A percentile compares a stretch with the other conserved stretches of the same genome.
Conservation (phyloP, 2,888 invertebrate species). For the Phortica okadai region DNA sequence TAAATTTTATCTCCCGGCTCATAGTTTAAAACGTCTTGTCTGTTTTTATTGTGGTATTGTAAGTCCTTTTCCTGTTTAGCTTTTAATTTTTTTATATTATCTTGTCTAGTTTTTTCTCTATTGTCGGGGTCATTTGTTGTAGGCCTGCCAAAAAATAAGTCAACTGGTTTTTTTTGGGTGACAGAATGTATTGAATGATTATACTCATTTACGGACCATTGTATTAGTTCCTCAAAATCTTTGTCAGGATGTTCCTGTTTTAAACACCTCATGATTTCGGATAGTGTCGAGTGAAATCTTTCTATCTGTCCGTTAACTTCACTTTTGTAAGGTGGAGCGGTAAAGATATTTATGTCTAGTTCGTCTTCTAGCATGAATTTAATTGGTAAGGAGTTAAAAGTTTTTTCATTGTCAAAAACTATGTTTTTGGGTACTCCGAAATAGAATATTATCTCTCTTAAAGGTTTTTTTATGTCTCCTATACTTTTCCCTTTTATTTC, state of each 20-base stretch:
- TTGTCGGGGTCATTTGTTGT: not conserved
- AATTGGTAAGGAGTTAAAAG: conserved; percentile 39
- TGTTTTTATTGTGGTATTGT: not conserved
- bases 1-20: not conserved
- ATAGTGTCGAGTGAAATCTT: conserved; percentile 42
- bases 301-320: conserved; percentile 38
- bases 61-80: not conserved
- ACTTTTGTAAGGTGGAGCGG: conserved; percentile 37
- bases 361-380: conserved; percentile 40
- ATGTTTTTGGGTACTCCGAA: conserved; percentile 39
- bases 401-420: conserved; percentile 42
- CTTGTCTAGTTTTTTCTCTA: not conserved
- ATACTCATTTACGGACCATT: not conserved
- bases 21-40: not conserved
- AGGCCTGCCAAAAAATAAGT: not conserved
- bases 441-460: too few species aligned
- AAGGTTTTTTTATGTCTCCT: too few species aligned
- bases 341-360: conserved; percentile 35
- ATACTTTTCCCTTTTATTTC: too few species aligned
- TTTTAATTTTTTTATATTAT: not conserved
- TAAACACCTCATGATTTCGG: conserved; percentile 42
- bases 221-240: not conserved
- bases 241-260: conserved; percentile 29
- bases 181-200: not conserved
- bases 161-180: not conserved